Base-by-base conservation (phyloP, 2,113 vertebrate genomes). In the Menidia beryllina region DNA sequence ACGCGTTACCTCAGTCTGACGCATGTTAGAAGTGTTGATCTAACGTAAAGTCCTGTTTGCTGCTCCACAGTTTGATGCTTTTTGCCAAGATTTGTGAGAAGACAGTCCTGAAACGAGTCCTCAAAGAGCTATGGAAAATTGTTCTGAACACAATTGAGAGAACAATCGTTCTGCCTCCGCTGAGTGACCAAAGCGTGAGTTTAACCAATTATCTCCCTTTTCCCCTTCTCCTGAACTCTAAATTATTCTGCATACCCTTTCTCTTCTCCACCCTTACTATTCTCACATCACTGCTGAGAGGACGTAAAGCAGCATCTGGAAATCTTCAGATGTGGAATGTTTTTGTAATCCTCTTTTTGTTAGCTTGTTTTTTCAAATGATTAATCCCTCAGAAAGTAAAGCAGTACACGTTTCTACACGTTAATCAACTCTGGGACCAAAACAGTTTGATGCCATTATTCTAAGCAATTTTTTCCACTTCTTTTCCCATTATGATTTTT, bases 81-180 rank as follows among this genome's bases (percentile, higher is more conserved):
- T 97, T 98, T 63, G 98, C 97, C 6, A 99, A 98, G 93, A 98
- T 99, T 84, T 99, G 98, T 81, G 98, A 99, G 94, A 99, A 98
- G 91, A 99, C 98, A 0, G 97, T 99, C 25, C 89, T 99, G 74
- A 99, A 99, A 78, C 93, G 97, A 41, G 93, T 98, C 69, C 90
- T 99, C 79, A 99, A 98, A 87, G 97, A 98, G 80, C 92, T 99
- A 0, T 99, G 98, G 98, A 99, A 98, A 75, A 91, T 98, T 3
- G 97, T 98, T 43, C 89, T 99, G 79, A 98, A 96, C 85, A 97
- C 93, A 90, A 96, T 98, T 55, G 97, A 99, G 82, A 96, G 95
- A 67, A 96, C 96, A 72, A 97, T 99, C 24, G 98, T 99, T 58
- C 93, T 99, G 56, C 98, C 97, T 21, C 95, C 96, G 0, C 91